Evolutionary conservation across 1,140 invertebrate genomes (phyloP).

Genomic region (Rhagoletis pomonella): DNA sequence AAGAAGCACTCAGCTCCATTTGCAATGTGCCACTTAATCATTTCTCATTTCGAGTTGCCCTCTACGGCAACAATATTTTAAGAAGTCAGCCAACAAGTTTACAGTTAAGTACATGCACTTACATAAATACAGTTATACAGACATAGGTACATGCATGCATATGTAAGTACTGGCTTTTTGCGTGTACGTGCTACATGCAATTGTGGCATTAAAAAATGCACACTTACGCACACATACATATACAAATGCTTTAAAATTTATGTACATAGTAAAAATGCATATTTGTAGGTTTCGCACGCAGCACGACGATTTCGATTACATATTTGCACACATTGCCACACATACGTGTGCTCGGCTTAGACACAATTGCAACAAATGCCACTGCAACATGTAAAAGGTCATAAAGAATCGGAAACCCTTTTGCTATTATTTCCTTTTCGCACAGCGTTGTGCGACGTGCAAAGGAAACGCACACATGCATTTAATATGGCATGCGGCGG

Average conservation of each 20-base stretch:
- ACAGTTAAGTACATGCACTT: not conserved
- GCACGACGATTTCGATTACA: constrained; percentile 17
- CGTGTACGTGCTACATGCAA: constrained; percentile 24
- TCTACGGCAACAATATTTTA: not conserved
- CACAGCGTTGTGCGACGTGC: not conserved
- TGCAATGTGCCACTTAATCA: not conserved
- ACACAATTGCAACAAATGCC: constrained; percentile 25
- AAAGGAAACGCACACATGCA: not conserved
- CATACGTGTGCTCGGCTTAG: not conserved
- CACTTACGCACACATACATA: not conserved
- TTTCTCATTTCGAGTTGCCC: not conserved
- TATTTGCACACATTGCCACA: constrained; percentile 32
- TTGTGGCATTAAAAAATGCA: constrained; percentile 3
- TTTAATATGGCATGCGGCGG: not conserved
- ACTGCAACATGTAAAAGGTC: constrained; percentile 39
- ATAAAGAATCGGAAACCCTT: constrained; percentile 32
- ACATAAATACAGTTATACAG: not conserved
- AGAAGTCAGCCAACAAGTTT: not conserved
- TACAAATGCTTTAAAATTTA: constrained; percentile 26
- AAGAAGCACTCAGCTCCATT: not conserved
- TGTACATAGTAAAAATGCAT: constrained; percentile 33
- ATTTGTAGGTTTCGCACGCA: constrained; percentile 35
- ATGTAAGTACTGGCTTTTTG: not conserved
- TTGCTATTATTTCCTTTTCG: not conserved
- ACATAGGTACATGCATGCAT: not conserved